A percentile compares a stretch with the other conserved stretches of the same genome.
These are phyloP conservation scores for Archivesica marissinica DNA, from an alignment of 1,140 invertebrate species.

Conservation along the genomic window DNA sequence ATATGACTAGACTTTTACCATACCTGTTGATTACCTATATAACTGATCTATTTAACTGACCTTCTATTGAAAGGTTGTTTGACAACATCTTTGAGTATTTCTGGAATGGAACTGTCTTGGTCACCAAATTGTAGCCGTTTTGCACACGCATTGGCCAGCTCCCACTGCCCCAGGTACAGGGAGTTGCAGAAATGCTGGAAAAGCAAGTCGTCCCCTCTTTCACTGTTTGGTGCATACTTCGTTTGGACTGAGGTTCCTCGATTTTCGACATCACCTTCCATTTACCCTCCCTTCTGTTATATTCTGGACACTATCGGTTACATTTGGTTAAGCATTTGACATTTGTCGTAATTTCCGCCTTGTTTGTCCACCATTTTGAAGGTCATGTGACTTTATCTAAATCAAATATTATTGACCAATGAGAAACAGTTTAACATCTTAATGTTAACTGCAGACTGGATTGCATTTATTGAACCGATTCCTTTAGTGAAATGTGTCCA, in stretches of 20 bases:
- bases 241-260: not conserved
- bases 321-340: not conserved
- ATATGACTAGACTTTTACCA: no score
- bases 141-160: slow-evolving; percentile 79
- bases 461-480: not conserved
- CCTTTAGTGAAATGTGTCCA: not conserved
- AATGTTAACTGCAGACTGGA: not conserved
- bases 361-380: slow-evolving; percentile 36
- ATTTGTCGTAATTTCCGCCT: not conserved
- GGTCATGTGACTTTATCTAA: slow-evolving; percentile 40
- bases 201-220: not conserved
- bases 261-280: not conserved
- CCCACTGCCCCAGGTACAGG: slow-evolving; percentile 82
- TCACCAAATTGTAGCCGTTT: slow-evolving; percentile 57
- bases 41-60: no score
- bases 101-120: slow-evolving; percentile 51
- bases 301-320: not conserved
- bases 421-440: not conserved
- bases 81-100: slow-evolving; percentile 71
- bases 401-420: not conserved
- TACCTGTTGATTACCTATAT: no score
- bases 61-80: slow-evolving; percentile 76
- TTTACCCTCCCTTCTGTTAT: not conserved
- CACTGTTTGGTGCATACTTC: not conserved
- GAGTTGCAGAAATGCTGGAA: slow-evolving; percentile 80